Evolutionary conservation across 2,113 vertebrate species (phyloP), one percentile per base, ranked within the genome.

Genomic region (Ctenomys sociabilis): DNA sequence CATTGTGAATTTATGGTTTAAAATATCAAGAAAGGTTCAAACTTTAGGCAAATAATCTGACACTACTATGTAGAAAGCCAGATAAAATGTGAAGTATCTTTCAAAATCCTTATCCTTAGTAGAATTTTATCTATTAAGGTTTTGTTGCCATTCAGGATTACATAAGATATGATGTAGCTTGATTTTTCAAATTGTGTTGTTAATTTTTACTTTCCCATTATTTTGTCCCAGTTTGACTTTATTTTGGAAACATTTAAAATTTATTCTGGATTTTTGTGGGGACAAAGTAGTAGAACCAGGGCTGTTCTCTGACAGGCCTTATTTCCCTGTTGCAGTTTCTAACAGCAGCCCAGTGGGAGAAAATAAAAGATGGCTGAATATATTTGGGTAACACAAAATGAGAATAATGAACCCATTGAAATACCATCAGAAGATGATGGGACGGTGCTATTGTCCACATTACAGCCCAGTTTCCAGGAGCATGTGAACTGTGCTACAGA

Each of bases 401-500:
- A 99, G 97, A 99, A 98, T 35, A 99, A 99, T 24, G 99, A 99
- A 92, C 99, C 99, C 70, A 99, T 99, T 98, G 99, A 99, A 97
- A 99, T 99, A 91, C 99, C 99, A 0, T 99, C 99, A 0, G 99
- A 99, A 96, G 99, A 99, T 37, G 99, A 99, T n/a, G 99, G 99
- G 13, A 99, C 99, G 0, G 99, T 99, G 22, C 97, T 99, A 85
- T 98, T 99, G 17, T 99, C 99, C 16, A 99, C 99, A 0, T 99
- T 1, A 99, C 99, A 0, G 99, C 99, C 3, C 99, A 99, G 99
- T 99, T 99, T 84, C 99, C 99, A 0, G 99, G 99, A 28, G 99
- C 99, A 0, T 99, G 99, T 45, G 99, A 99, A 57, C 98, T 99
- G 52, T 98, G 99, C 28, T 99, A 99, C 98, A 95, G 99, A 83